These are phyloP conservation scores for Dendroctonus ponderosae DNA, from an alignment of 1,140 invertebrate species.

Conservation along the genomic window DNA sequence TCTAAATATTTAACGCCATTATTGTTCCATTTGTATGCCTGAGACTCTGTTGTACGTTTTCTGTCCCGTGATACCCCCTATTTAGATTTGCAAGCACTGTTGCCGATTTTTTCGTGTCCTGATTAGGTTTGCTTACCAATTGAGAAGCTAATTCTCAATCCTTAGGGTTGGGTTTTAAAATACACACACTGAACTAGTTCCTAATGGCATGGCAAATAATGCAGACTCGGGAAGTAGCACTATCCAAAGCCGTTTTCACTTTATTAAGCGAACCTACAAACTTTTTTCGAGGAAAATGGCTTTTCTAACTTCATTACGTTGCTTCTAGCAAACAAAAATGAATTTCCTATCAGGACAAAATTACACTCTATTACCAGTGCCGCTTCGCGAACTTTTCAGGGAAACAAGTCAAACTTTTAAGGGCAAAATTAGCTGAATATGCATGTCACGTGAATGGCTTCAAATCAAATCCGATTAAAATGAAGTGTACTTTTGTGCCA, in stretches of 20 bases:
- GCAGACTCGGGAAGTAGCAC: background rate
- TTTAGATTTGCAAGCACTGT: slow-evolving; percentile 3
- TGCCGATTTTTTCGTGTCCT: background rate
- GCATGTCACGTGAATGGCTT: slow-evolving; percentile 21
- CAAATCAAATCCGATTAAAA: slow-evolving; percentile 7
- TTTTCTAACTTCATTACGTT: slow-evolving; percentile 29
- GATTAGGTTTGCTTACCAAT: no score
- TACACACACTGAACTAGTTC: no score
- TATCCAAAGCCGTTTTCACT: background rate
- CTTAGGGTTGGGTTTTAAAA: no score
- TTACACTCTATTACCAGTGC: slow-evolving; percentile 30
- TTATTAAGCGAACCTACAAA: background rate
- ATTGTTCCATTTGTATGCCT: slow-evolving; percentile 25
- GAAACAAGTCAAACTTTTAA: slow-evolving; percentile 28
- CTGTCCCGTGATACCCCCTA: background rate
- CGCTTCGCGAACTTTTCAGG: slow-evolving; percentile 21
- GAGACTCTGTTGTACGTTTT: slow-evolving; percentile 11
- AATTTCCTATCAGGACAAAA: slow-evolving; percentile 32
- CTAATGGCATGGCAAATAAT: background rate
- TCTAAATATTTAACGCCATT: slow-evolving; percentile 30
- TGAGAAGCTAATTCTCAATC: no score
- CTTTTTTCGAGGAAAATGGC: slow-evolving; percentile 28
- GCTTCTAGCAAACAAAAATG: slow-evolving; percentile 33
- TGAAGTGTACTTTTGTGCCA: slow-evolving; percentile 12
- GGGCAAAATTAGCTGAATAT: slow-evolving; percentile 27